These are phyloP conservation scores for Allophyes oxyacanthae DNA, from an alignment of 2,888 invertebrate species.

Conservation along the genomic window DNA sequence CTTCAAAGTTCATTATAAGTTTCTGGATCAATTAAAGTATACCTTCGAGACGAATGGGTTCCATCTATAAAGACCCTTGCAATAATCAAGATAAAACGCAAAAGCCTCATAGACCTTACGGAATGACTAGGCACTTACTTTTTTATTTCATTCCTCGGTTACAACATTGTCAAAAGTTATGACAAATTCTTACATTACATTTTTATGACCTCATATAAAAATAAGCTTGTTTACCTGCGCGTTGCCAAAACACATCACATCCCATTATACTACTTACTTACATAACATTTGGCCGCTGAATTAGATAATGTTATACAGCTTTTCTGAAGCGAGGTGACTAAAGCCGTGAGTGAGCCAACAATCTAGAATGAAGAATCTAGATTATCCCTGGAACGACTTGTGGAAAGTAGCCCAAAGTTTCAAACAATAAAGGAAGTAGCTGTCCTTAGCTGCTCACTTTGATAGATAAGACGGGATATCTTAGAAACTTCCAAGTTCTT, in stretches of 20 bases:
- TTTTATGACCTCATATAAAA: conserved; percentile 40
- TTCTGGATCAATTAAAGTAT: too few relatives aligned
- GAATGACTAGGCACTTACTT: conserved; percentile 1
- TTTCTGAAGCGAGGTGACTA: background rate
- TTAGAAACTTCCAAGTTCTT: too few relatives aligned
- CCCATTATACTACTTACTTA: background rate
- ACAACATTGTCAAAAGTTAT: conserved; percentile 19
- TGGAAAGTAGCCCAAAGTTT: too few relatives aligned
- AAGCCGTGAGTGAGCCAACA: too few relatives aligned
- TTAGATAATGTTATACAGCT: conserved; percentile 15
- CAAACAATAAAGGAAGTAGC: too few relatives aligned
- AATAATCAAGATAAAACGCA: background rate
- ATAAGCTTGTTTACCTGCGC: conserved; percentile 38
- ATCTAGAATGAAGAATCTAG: too few relatives aligned
- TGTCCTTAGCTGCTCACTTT: too few relatives aligned
- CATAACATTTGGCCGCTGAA: conserved; percentile 6
- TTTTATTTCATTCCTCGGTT: conserved; percentile 11
- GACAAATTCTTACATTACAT: conserved; percentile 22
- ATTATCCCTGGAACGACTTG: too few relatives aligned
- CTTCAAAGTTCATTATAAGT: too few relatives aligned
- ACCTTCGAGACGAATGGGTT: too few relatives aligned
- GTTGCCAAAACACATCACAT: conserved; percentile 37
- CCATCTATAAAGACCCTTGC: too few relatives aligned
- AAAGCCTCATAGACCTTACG: background rate
- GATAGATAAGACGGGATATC: too few relatives aligned